Percentiles rank a stretch among this genome's conserved stretches.
Evolutionary conservation across 2,888 invertebrate genomes (phyloP).

Genomic region (Encarsia formosa): DNA sequence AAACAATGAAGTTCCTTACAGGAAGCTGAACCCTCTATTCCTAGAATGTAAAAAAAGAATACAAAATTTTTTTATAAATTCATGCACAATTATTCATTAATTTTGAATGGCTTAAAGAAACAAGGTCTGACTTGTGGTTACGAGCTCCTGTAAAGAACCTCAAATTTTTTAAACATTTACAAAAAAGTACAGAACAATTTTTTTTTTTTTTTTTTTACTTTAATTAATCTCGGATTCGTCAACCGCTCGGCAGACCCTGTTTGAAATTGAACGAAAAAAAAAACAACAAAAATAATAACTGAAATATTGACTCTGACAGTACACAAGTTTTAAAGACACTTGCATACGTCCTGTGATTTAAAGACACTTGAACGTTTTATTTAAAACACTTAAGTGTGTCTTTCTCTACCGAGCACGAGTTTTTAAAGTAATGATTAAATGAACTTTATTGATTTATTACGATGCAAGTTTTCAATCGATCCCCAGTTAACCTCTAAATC

Average conservation of each 20-base stretch:
- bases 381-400: too few relatives aligned
- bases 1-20: conserved; percentile 42
- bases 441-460: too few relatives aligned
- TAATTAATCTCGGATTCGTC: conserved; percentile 40
- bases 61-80: conserved; percentile 23
- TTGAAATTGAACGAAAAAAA: neutral
- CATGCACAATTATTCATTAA: conserved; percentile 1
- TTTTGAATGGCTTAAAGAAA: neutral
- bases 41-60: conserved; percentile 43
- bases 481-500: too few relatives aligned
- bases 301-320: too few relatives aligned
- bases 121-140: conserved; percentile 26
- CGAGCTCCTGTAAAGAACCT: conserved; percentile 45
- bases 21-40: conserved; percentile 46
- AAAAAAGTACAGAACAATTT: conserved; percentile 1
- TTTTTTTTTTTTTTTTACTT: neutral
- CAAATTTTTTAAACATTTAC: conserved; percentile 6
- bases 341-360: too few relatives aligned
- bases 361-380: too few relatives aligned
- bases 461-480: too few relatives aligned
- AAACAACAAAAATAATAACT: neutral
- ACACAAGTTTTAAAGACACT: too few relatives aligned
- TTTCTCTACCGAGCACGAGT: too few relatives aligned
- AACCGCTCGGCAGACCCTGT: conserved; percentile 42
- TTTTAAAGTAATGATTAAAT: too few relatives aligned